Evolutionary conservation across 2,113 vertebrate species (phyloP).

Genomic region (Podilymbus podiceps): DNA sequence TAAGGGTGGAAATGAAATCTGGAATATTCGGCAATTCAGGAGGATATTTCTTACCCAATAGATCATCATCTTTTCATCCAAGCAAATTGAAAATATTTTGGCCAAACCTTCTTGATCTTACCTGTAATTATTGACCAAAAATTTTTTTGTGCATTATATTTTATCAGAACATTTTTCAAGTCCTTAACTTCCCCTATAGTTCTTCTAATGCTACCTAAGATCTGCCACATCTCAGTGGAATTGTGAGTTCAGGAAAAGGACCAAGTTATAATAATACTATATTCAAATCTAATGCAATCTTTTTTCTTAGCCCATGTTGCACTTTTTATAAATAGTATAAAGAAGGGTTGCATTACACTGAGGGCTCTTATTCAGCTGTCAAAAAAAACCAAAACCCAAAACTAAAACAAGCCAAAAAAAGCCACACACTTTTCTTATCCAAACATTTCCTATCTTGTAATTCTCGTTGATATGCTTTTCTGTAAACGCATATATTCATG

Average conservation of each 20-base stretch:
- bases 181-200: background rate
- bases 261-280: background rate
- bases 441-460: background rate
- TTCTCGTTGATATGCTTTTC: background rate
- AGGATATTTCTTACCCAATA: background rate
- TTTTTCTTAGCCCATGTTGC: background rate
- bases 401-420: no score
- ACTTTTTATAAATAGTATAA: background rate
- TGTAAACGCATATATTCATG: background rate
- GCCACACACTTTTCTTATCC: background rate
- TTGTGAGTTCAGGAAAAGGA: background rate
- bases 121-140: background rate
- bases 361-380: background rate
- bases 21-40: background rate
- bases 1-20: background rate
- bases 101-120: background rate
- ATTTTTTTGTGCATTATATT: fast-evolving
- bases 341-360: background rate
- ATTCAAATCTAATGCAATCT: background rate
- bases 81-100: background rate
- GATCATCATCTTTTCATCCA: background rate
- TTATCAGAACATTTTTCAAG: background rate
- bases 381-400: no score
- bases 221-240: background rate
- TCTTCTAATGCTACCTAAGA: background rate